Percentiles rank a stretch among this genome's conserved stretches.
Conservation (phyloP, 2,113 vertebrate species). For the Morphnarchus princeps region DNA sequence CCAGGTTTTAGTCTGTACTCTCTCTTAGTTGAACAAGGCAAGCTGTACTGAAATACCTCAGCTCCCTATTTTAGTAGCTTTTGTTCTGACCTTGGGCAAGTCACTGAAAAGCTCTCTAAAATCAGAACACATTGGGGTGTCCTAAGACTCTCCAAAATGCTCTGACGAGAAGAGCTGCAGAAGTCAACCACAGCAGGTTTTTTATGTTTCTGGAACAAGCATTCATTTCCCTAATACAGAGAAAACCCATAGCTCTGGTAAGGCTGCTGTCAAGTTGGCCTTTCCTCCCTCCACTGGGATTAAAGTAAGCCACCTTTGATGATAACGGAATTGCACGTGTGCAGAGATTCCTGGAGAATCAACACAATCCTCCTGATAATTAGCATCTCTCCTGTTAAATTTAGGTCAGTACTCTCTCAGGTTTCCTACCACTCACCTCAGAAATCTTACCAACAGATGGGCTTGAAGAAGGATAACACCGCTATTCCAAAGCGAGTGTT, state of each 20-base stretch:
- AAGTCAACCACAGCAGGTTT: not conserved
- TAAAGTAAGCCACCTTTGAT: not conserved
- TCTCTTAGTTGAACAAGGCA: not conserved
- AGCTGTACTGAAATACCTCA: not conserved
- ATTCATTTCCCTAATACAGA: not conserved
- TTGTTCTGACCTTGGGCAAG: not conserved
- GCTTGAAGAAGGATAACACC: not conserved
- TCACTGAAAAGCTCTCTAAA: not conserved
- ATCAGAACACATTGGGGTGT: not conserved
- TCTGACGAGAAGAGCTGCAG: not conserved
- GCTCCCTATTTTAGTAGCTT: not conserved
- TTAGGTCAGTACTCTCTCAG: not conserved
- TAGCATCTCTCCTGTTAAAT: not conserved
- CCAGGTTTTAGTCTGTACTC: not conserved
- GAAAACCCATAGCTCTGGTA: not conserved
- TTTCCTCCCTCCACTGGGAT: not conserved
- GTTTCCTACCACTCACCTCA: not conserved
- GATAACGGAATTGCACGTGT: not conserved
- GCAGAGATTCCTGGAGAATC: not conserved
- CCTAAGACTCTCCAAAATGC: not conserved
- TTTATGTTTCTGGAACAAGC: not conserved
- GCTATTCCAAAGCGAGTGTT: fast-evolving
- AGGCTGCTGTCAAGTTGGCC: not conserved
- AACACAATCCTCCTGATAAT: not conserved
- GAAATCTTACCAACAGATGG: not conserved